phyloP scores from a whole-genome alignment of 1,140 invertebrate genomes.

The Saccostrea echinata region DNA sequence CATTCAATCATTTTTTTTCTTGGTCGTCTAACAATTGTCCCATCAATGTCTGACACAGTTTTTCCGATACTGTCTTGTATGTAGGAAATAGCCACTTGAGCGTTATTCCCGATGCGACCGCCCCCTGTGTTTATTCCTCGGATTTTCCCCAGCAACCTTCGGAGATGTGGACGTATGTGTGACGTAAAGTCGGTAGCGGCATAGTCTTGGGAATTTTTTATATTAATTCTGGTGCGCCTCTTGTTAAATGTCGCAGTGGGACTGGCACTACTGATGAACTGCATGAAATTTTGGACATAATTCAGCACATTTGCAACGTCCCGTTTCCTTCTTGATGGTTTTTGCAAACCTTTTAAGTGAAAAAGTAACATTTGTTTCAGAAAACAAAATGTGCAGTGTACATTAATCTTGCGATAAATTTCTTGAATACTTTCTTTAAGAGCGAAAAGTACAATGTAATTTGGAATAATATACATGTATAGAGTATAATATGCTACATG shows the following conservation, averaged over 20 bases:
- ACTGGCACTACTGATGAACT: not conserved
- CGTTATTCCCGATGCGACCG: not conserved
- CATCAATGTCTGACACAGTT: conserved; percentile 14
- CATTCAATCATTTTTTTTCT: not conserved
- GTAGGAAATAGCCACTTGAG: not conserved
- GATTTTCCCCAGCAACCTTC: not conserved
- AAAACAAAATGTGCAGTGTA: too few relatives aligned
- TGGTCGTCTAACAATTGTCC: not conserved
- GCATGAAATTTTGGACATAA: not conserved
- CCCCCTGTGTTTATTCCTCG: not conserved
- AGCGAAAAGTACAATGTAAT: too few relatives aligned
- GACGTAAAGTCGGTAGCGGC: not conserved
- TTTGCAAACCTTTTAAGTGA: not conserved
- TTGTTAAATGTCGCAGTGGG: not conserved
- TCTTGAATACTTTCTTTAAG: too few relatives aligned
- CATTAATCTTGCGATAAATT: too few relatives aligned
- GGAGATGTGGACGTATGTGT: not conserved
- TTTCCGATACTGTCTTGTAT: not conserved
- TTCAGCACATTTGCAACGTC: not conserved
- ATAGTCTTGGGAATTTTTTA: not conserved
- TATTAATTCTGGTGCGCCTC: not conserved
- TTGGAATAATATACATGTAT: too few relatives aligned
- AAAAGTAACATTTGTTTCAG: not conserved
- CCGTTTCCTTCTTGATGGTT: not conserved
- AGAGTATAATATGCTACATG: too few relatives aligned